Base-by-base conservation (phyloP, 2,113 vertebrate species). In the Malaclemys terrapin region DNA sequence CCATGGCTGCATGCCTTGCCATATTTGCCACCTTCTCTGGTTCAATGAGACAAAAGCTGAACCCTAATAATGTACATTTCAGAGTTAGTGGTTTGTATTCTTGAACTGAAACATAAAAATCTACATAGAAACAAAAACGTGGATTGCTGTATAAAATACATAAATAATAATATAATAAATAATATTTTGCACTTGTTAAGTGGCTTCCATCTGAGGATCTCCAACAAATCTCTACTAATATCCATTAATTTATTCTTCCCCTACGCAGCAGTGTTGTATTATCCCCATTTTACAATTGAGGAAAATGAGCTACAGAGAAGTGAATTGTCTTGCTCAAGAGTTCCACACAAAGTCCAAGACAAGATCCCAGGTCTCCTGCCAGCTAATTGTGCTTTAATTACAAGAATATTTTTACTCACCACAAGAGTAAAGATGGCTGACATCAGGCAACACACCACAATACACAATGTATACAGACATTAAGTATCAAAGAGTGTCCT, bases 1-100 rank as follows among this genome's bases (percentile, higher is more conserved):
- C 42, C 19, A 59, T 91, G 35, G 24, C 88, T 89, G 47, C 47
- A 69, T 4, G 31, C 59, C 90, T 82, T 95, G 72, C 35, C 9
- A 7, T 59, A 1, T 89, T 84, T 78, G 82, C 25, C 56, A 50
- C 20, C 72, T 27, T 89, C 19, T 8, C 49, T 11, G 17, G 16
- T 84, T 76, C 79, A 87, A 22, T 1, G 16, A 93, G 83, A 80
- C 29, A 86, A 88, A 95, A 84, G 83, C 29, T 5, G 88, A 88
- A 88, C 53, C 25, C 8, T 78, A 88, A n/a, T 82, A 7, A 80
- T 84, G 89, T 38, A 93, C 89, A 59, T 11, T n/a, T 52, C 8
- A 17, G 50, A 49, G 49, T 2, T 14, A 27, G 2, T 86, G 8
- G 45, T 22, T 45, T 57, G 76, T 14, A 76, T 84, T 79, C n/a